Evolutionary conservation across 2,888 invertebrate species (phyloP).

Genomic region (Phytoseiulus persimilis): DNA sequence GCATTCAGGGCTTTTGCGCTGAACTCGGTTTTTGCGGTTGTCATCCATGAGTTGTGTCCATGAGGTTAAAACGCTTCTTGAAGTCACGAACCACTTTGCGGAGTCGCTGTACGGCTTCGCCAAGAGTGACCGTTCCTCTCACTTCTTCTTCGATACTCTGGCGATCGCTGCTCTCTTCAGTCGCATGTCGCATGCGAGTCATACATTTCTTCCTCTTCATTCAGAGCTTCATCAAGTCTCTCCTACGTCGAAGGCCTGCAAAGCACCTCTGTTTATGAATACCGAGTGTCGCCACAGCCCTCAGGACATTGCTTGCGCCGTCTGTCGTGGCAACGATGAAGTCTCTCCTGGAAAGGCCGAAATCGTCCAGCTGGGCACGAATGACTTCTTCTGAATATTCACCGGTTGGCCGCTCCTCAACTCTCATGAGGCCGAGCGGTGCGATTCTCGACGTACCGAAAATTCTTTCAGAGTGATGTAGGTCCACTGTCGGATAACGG

Average conservation of each 20-base stretch:
- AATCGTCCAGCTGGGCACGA: neutral
- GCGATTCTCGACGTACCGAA: no score
- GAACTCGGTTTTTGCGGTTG: neutral
- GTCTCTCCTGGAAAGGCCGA: neutral
- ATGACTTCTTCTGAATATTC: no score
- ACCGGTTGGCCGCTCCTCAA: no score
- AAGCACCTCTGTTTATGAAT: neutral
- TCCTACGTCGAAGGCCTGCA: neutral
- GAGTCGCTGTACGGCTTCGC: no score
- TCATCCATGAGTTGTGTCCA: neutral
- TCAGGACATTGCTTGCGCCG: neutral
- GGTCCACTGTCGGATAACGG: no score
- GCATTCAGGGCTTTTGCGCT: neutral
- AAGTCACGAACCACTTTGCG: neutral
- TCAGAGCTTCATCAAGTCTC: neutral
- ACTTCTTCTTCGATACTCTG: neutral
- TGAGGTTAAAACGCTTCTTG: neutral
- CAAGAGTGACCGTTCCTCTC: neutral
- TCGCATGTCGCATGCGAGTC: neutral
- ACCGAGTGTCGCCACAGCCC: neutral
- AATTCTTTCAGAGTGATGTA: no score
- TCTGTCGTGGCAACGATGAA: neutral
- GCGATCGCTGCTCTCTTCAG: neutral
- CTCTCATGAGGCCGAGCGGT: no score
- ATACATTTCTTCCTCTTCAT: neutral